Evolutionary conservation across 2,888 invertebrate genomes (phyloP), one percentile per base, ranked within the genome.

Genomic region (Pterostichus niger): DNA sequence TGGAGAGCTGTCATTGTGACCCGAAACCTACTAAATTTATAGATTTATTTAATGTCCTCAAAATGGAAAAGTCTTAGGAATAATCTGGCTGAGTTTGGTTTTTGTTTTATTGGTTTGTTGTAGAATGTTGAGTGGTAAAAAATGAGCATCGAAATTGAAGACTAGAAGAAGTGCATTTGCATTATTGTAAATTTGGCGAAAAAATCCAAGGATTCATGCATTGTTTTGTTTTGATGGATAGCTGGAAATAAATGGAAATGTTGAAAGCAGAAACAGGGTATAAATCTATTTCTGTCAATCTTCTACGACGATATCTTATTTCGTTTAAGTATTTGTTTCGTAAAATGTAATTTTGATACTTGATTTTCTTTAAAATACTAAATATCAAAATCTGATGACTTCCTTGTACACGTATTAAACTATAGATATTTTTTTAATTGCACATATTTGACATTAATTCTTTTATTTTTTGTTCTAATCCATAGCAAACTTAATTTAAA

Each of bases 261-360:
- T 24, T 1, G 49, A 49, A 10, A 33, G 49, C 13, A n/a, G 49
- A 49, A 49, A 49, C 2, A 35, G 35, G 33, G n/a, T 35, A 35
- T 61, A 61, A 61, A 61, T 61, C 61, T 61, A 61, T n/a, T 61
- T 35, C 61, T 61, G 61, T 61, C 61, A 61, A 61, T 49, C 61
- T 31, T 4, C 0, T 35, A 3, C 35, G 9, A 33, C 31, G n/a
- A 6, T 33, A 6, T 35, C 33, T 10, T 56, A 24, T 40, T 40
- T 40, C 24, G n/a, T n/a, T 35, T 35, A 35, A 6, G 3, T 35
- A 40, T 0, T 40, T 40, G 6, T 6, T 9, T 40, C 9, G 40
- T 40, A 6, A 7, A 40, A 6, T 40, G 6, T 40, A 9, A 6
- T 40, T 6, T 6, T 40, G 40, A 3, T 24, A 3, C 24, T 24